Base-by-base conservation (phyloP, 2,888 invertebrate genomes). In the Artemia sinica region DNA sequence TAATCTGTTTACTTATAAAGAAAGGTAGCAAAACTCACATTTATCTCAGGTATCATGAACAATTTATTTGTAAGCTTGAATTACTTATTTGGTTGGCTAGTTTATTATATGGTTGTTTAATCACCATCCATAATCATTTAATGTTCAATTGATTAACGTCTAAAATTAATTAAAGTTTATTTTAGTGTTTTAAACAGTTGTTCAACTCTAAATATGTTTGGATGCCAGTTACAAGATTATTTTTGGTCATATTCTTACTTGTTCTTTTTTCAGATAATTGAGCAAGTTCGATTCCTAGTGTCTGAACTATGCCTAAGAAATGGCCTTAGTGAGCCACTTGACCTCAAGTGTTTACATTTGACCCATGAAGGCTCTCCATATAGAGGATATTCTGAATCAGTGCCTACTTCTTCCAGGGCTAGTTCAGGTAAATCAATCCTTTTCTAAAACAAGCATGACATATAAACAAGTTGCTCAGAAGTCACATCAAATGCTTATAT, bases 271-370 rank as follows among this genome's bases (percentile, higher is more conserved):
- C 73, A 82, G 81, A 80, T 82, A 71, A 75, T 83, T 71, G 79
- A 80, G 71, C 84, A 93, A 85, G 89, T 93, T 73, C 88, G 89
- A 78, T 89, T 94, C 78, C 82, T 98, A 75, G 81, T 97, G 75
- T 84, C 88, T 78, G 91, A 94, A 80, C 82, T 97, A 76, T 97
- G 96, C 83, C 85, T 88, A 78, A 81, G 91, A 77, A 92, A 94
- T 79, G 88, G 89, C 75, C 85, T 97, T 74, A 89, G 91, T 71
- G 87, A 91, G 78, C 96, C 96, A 70, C 87, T 88, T 73, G 95
- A 96, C 77, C 84, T 97, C 76, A 88, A 89, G 77, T 84, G 86
- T 74, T 80, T 91, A 74, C 84, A 85, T 69, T 66, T 72, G 70
- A 71, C 72, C 11, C 69, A 72, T 69, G 49, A 50, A 48, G 50